Percentiles rank a stretch among this genome's conserved stretches.
phyloP scores from a whole-genome alignment of 2,113 vertebrate species.

The Nothocercus julius region DNA sequence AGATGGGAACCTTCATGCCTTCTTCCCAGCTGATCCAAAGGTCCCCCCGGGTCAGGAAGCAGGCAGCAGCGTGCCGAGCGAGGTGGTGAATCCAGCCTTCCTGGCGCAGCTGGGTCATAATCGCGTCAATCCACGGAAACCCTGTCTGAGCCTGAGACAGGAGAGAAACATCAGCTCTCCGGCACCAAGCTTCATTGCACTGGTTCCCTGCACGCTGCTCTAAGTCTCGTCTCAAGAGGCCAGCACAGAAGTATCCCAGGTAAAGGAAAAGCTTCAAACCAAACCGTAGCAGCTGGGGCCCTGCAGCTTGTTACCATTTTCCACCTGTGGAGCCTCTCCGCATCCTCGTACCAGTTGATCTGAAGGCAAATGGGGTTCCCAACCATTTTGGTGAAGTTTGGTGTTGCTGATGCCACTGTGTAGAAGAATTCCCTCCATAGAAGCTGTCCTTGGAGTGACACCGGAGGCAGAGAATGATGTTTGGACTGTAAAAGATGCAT shows the following conservation, averaged over 20 bases:
- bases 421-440: constrained; percentile 97
- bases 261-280: not conserved
- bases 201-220: not conserved
- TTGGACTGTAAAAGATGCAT: constrained; percentile 44
- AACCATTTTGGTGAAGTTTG: constrained; percentile 94
- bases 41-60: constrained; percentile 93
- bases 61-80: constrained; percentile 91
- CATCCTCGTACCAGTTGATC: constrained; percentile 90
- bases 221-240: not conserved
- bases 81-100: constrained; percentile 98
- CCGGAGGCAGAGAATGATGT: constrained; percentile 83
- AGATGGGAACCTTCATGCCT: constrained; percentile 87
- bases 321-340: constrained; percentile 69
- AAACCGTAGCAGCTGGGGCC: not conserved
- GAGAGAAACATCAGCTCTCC: constrained; percentile 78
- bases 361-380: constrained; percentile 95
- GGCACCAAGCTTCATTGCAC: constrained; percentile 76
- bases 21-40: constrained; percentile 98
- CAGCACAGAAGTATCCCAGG: not conserved
- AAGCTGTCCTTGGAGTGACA: constrained; percentile 91
- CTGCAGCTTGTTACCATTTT: constrained; percentile 2
- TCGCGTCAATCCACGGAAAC: constrained; percentile 96
- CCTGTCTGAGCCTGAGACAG: constrained; percentile 83
- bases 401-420: constrained; percentile 87
- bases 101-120: constrained; percentile 95